Evolutionary conservation across 2,797 vertebrate genomes (phyloP).

Genomic region (Arrhamphus sclerolepis): DNA sequence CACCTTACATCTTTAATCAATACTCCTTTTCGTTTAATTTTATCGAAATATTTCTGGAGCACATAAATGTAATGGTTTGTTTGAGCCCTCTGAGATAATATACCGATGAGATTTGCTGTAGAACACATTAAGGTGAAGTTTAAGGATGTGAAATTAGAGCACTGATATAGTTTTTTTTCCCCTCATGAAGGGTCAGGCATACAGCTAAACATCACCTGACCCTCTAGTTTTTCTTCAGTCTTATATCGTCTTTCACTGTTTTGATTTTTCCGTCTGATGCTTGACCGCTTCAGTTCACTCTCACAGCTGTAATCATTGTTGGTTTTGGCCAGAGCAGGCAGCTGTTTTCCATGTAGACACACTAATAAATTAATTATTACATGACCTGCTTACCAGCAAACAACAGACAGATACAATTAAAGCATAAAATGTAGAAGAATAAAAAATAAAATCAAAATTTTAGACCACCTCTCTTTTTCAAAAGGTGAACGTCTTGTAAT

Average conservation of each 20-base stretch:
- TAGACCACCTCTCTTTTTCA: no score
- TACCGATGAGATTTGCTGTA: constrained; percentile 19
- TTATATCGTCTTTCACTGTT: background rate
- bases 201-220: background rate
- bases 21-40: constrained; percentile 12
- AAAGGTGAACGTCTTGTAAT: no score
- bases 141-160: background rate
- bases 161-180: no score
- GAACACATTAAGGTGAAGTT: background rate
- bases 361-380: background rate
- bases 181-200: background rate
- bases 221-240: background rate
- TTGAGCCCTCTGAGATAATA: constrained; percentile 19
- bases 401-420: background rate
- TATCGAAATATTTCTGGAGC: background rate
- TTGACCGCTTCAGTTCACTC: background rate
- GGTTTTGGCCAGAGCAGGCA: background rate
- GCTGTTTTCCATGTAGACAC: background rate
- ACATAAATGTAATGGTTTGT: no score
- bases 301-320: background rate
- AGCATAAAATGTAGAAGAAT: background rate
- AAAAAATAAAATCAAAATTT: no score
- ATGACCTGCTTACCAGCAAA: background rate
- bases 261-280: background rate
- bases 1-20: constrained; percentile 41